Evolutionary conservation across 1,140 invertebrate genomes (phyloP).

Genomic region (Pararge aegeria): DNA sequence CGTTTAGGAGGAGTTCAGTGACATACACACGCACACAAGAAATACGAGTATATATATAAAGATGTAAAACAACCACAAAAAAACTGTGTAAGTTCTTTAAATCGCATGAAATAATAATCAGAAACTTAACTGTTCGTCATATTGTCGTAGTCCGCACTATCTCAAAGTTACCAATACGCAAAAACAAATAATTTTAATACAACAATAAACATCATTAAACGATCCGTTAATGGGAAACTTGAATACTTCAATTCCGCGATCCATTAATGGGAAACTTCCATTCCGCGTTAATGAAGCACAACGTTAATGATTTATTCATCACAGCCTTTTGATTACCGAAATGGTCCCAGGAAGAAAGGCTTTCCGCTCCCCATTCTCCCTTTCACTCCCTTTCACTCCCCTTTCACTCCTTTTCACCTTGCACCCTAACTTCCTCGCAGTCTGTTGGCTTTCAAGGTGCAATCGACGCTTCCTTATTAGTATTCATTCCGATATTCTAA

Average conservation of each 20-base stretch:
- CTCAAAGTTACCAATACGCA: too few species aligned
- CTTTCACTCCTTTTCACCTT: slow-evolving; percentile 5
- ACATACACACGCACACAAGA: too few species aligned
- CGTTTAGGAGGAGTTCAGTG: too few species aligned
- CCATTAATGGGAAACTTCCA: too few species aligned
- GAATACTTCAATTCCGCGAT: neutral
- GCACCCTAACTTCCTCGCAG: slow-evolving; percentile 9
- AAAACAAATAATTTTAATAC: too few species aligned
- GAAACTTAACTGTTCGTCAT: too few species aligned
- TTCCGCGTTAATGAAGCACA: neutral
- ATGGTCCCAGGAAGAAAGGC: slow-evolving; percentile 6
- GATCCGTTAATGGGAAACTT: neutral
- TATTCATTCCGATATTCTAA: slow-evolving; percentile 14
- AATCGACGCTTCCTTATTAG: slow-evolving; percentile 22
- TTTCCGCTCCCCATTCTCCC: neutral
- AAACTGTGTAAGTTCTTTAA: too few species aligned
- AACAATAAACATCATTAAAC: too few species aligned
- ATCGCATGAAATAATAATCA: too few species aligned
- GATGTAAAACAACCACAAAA: too few species aligned
- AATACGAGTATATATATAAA: too few species aligned
- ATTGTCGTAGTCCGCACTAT: too few species aligned
- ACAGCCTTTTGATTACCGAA: slow-evolving; percentile 21
- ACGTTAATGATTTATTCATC: slow-evolving; percentile 19
- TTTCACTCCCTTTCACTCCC: neutral
- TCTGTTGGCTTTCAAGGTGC: slow-evolving; percentile 17